Conservation (phyloP, 2,113 vertebrate species). For the Pelmatolapia mariae region DNA sequence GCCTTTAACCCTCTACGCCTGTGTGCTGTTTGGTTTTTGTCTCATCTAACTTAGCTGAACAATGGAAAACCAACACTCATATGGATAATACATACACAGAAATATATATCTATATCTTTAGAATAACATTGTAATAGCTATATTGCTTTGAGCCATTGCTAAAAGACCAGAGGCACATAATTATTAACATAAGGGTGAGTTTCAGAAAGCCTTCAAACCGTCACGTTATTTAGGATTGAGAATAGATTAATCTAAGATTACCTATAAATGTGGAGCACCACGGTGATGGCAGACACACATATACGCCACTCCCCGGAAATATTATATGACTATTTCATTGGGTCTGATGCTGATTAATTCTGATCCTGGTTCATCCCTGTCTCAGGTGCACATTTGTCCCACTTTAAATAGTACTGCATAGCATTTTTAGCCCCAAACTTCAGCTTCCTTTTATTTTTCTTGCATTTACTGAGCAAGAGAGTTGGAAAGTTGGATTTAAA, state of each 20-base stretch:
- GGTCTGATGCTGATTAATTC: conserved; percentile 21
- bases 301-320: conserved; percentile 21
- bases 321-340: conserved; percentile 19
- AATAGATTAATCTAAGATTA: not conserved
- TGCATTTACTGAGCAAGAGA: not conserved
- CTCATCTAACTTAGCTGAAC: not conserved
- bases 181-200: not conserved
- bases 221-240: not conserved
- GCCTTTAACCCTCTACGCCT: not conserved
- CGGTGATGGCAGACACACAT: not conserved
- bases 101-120: conserved; percentile 29
- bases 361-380: conserved; percentile 11
- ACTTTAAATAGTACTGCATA: not conserved
- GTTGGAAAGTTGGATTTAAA: not conserved
- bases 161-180: conserved; percentile 46
- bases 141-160: conserved; percentile 49
- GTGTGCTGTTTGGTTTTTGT: not conserved
- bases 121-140: conserved; percentile 7
- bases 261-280: not conserved
- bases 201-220: not conserved
- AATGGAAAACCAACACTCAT: not conserved
- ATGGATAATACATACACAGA: conserved; percentile 1
- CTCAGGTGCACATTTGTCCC: not conserved
- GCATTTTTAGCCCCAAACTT: not conserved
- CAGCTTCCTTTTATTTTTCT: not conserved